phyloP scores from a whole-genome alignment of 1,140 invertebrate species.

The Papilio machaon region DNA sequence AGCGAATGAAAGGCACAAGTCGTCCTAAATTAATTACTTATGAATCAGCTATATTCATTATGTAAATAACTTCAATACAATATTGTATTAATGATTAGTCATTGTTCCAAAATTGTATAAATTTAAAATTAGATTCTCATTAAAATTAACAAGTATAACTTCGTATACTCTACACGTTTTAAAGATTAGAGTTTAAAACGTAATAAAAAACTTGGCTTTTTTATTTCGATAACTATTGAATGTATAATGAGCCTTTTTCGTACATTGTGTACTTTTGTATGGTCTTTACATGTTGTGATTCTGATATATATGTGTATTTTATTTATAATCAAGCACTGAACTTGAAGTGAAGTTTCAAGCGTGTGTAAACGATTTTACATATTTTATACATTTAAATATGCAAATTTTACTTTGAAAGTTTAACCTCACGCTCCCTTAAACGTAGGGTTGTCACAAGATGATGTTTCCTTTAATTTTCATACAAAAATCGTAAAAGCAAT shows the following conservation, averaged over 20 bases:
- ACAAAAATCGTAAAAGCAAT: background rate
- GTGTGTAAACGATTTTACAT: background rate
- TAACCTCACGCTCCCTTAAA: background rate
- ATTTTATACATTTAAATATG: background rate
- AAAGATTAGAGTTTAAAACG: background rate
- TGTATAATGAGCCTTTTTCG: too few species aligned
- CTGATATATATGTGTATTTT: background rate
- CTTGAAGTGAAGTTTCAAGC: background rate
- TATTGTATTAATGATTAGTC: background rate
- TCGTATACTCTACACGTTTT: background rate
- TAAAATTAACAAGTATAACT: background rate
- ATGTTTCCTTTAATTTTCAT: background rate
- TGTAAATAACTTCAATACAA: conserved; percentile 5
- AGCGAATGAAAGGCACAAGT: conserved; percentile 27
- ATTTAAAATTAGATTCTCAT: background rate
- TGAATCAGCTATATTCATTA: conserved; percentile 24
- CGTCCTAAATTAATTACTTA: conserved; percentile 27
- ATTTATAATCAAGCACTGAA: background rate
- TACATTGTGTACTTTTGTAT: too few species aligned
- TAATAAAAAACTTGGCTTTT: background rate
- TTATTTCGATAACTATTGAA: background rate
- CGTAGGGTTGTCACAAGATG: background rate
- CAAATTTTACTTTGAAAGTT: background rate
- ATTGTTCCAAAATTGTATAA: conserved; percentile 1
- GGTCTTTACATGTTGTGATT: too few species aligned